Evolutionary conservation across 2,888 invertebrate species (phyloP).

Genomic region (Hemaris fuciformis): DNA sequence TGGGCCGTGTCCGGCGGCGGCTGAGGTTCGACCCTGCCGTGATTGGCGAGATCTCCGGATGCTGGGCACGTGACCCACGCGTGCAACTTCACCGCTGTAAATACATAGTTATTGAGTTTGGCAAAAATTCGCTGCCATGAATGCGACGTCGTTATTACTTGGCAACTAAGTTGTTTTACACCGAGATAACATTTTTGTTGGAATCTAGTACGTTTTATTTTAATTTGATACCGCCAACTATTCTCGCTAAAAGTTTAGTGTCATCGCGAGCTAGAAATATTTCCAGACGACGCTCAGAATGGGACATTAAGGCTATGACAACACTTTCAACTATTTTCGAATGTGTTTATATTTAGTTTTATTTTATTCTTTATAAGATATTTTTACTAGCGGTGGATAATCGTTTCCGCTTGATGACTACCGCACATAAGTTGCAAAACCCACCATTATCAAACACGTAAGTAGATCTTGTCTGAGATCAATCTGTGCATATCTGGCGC

Average conservation of each 20-base stretch:
- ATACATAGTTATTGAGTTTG: background rate
- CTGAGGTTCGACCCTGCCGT: background rate
- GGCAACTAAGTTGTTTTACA: background rate
- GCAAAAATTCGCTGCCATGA: background rate
- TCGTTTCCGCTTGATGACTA: too few species aligned
- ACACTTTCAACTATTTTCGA: background rate
- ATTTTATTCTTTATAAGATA: background rate
- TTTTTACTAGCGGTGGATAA: too few species aligned
- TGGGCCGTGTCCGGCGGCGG: background rate
- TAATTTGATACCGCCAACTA: background rate
- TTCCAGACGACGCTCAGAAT: background rate
- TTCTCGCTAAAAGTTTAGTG: background rate
- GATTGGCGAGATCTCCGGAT: constrained; percentile 1
- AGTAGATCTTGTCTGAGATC: too few species aligned
- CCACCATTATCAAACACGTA: too few species aligned
- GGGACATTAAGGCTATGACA: background rate
- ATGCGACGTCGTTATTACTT: background rate
- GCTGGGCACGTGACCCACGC: background rate
- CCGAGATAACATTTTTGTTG: background rate
- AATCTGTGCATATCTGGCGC: too few species aligned
- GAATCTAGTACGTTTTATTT: background rate
- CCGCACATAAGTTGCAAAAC: too few species aligned
- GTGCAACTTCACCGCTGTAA: background rate
- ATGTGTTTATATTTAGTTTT: background rate
- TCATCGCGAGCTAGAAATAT: background rate